Evolutionary conservation across 2,888 invertebrate species (phyloP).

Genomic region (Catocala nupta): DNA sequence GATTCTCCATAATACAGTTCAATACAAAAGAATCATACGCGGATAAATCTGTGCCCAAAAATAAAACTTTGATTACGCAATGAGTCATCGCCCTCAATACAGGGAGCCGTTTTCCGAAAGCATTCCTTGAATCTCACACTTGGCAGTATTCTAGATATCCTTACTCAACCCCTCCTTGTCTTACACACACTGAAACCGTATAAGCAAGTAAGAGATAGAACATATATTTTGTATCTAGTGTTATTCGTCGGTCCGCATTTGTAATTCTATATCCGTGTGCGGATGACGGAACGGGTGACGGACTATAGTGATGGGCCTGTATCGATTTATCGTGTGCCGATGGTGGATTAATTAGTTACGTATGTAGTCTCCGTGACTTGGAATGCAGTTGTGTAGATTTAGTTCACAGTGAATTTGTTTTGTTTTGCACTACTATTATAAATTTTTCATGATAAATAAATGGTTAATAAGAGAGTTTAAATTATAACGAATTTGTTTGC

Average conservation of each 20-base stretch:
- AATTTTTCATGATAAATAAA: too few relatives aligned
- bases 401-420: constrained; percentile 13
- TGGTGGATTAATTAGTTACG: constrained; percentile 33
- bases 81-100: constrained; percentile 41
- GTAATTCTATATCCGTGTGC: constrained; percentile 80
- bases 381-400: constrained; percentile 2
- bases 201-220: constrained; percentile 53
- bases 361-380: constrained; percentile 10
- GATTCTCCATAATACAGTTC: too few relatives aligned
- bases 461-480: too few relatives aligned
- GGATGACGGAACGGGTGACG: too few relatives aligned
- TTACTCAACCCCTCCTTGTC: constrained; percentile 60
- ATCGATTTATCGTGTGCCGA: constrained; percentile 48
- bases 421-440: too few relatives aligned
- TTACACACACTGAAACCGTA: not conserved
- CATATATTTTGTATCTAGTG: constrained; percentile 50
- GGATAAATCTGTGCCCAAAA: constrained; percentile 26
- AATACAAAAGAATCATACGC: not conserved
- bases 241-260: constrained; percentile 63
- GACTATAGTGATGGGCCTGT: constrained; percentile 54
- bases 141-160: constrained; percentile 77
- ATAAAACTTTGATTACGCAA: constrained; percentile 28
- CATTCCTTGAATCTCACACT: constrained; percentile 70
- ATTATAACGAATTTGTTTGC: too few relatives aligned
- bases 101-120: constrained; percentile 38